Evolutionary conservation across 2,888 invertebrate species (phyloP).

Genomic region (Carcina quercana): DNA sequence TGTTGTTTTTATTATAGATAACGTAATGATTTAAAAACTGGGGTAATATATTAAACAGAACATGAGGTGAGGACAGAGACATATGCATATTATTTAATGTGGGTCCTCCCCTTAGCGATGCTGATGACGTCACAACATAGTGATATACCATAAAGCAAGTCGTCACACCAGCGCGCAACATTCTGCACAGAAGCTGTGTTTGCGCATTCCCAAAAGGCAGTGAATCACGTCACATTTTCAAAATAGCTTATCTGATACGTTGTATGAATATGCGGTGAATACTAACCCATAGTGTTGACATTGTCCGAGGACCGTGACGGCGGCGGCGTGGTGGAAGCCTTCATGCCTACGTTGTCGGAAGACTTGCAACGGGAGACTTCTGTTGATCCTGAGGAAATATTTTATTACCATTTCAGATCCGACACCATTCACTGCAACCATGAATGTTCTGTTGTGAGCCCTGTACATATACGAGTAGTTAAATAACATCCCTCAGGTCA

Average conservation of each 20-base stretch:
- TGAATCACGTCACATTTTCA: slow-evolving; percentile 24
- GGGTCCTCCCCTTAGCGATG: too few species aligned
- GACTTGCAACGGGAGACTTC: slow-evolving; percentile 69
- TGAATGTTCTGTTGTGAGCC: neutral
- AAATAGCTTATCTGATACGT: neutral
- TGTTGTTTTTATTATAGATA: too few species aligned
- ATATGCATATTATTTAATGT: too few species aligned
- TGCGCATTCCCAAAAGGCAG: slow-evolving; percentile 32
- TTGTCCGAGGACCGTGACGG: slow-evolving; percentile 66
- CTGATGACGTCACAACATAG: too few species aligned
- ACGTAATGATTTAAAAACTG: too few species aligned
- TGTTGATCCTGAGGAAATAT: slow-evolving; percentile 18
- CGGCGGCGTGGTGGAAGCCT: slow-evolving; percentile 53
- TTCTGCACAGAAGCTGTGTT: slow-evolving; percentile 35
- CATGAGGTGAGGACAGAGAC: too few species aligned
- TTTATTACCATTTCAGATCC: too few species aligned
- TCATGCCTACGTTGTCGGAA: slow-evolving; percentile 59
- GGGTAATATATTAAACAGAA: too few species aligned
- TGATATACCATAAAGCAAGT: too few species aligned
- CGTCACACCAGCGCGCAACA: too few species aligned
- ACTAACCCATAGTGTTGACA: slow-evolving; percentile 64
- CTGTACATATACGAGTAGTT: neutral
- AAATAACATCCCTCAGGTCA: neutral
- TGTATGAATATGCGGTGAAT: neutral
- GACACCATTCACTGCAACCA: too few species aligned